A percentile compares a stretch with the other conserved stretches of the same genome.
Evolutionary conservation across 2,888 invertebrate species (phyloP).

Genomic region (Ennomos fuscantarius): DNA sequence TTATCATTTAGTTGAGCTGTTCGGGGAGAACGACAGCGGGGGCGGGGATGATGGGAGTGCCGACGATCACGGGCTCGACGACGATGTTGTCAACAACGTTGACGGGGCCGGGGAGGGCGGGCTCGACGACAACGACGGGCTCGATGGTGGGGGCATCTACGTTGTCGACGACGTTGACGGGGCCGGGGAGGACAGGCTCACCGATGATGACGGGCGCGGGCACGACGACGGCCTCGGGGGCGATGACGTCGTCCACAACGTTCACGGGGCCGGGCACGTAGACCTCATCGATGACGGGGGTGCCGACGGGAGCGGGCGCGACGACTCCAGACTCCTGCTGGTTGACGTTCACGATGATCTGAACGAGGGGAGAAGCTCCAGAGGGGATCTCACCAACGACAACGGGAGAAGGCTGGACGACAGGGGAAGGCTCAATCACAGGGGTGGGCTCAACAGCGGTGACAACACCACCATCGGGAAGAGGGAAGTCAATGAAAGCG

Average conservation of each 20-base stretch:
- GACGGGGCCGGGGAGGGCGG: constrained; percentile 38
- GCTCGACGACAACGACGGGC: constrained; percentile 34
- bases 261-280: constrained; percentile 2
- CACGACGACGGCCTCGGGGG: constrained; percentile 31
- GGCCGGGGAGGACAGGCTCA: constrained; percentile 17
- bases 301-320: constrained; percentile 33
- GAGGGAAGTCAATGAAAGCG: constrained; percentile 39
- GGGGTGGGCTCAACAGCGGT: constrained; percentile 47
- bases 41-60: constrained; percentile 37
- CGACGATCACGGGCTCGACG: constrained; percentile 38
- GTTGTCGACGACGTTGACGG: constrained; percentile 18
- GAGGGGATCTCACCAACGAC: constrained; percentile 29
- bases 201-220: constrained; percentile 22
- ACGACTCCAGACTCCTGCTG: constrained; percentile 30
- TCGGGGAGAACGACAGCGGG: constrained; percentile 45
- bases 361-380: constrained; percentile 45
- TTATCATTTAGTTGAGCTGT: constrained; percentile 39
- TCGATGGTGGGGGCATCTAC: constrained; percentile 30
- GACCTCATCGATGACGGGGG: constrained; percentile 27
- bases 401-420: constrained; percentile 31
- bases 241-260: constrained; percentile 21
- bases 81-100: constrained; percentile 41
- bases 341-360: constrained; percentile 55
- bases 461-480: constrained; percentile 52
- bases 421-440: constrained; percentile 19